Base-by-base conservation (phyloP, 1,140 invertebrate genomes). In the Scaptomyza montana region DNA sequence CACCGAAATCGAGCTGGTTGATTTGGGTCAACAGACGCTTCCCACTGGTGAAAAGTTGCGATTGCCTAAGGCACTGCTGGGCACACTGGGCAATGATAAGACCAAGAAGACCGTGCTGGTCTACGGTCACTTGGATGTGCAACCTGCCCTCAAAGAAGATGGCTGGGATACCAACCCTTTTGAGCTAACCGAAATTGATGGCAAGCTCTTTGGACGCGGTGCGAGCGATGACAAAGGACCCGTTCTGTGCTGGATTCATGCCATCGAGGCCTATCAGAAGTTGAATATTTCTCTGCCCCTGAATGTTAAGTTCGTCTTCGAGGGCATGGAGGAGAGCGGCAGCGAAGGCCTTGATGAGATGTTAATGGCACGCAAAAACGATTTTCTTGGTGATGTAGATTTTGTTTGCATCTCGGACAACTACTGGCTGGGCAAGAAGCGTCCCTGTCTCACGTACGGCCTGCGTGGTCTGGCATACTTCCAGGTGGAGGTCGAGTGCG, bases 331-430 rank as follows among this genome's bases (percentile, higher is more conserved):
- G 93, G 99, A 99, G 92, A 96, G 95, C 84, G 98, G 98, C 6
- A 99, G 98, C 69, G 97, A 98, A 92, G 98, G 98, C 30, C 93
- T 99, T 9, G 98, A 99, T 92, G 96, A 97, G 3, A 92, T 99
- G 12, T 93, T 99, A 1, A 93, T 94, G 71, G 91, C 94, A 4
- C 93, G 94, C 71, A 98, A 98, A 92, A 92, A 94, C 70, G 94
- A 94, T 13, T 99, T 99, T 91, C 93, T 99, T 12, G 93, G 95
- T 61, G 94, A 95, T 91, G 95, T 98, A 0, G 98, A 99, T 92
- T 99, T 95, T 93, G 97, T 99, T 33, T 99, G 98, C 91, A 99
- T 99, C 86, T 99, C 98, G 46, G 99, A 99, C 91, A 99, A 99
- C 93, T 99, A 99, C 90, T 99, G 98, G 99, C 92, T 99, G 16